Percentiles rank a stretch among this genome's conserved stretches.
phyloP scores from a whole-genome alignment of 2,888 invertebrate genomes.

The Machimus atricapillus region DNA sequence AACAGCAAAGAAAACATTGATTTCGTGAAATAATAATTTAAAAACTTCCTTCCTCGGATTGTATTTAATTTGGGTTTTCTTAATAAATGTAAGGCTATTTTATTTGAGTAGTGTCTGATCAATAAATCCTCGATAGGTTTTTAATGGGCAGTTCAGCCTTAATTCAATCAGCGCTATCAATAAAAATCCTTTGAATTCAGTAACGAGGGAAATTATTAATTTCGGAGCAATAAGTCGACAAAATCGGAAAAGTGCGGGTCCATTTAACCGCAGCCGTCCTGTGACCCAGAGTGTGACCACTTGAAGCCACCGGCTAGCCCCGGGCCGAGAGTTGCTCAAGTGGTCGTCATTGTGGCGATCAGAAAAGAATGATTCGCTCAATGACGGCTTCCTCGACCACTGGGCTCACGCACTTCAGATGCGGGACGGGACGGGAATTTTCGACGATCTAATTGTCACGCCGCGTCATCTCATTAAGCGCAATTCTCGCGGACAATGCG shows the following conservation, averaged over 20 bases:
- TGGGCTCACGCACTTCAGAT: not conserved
- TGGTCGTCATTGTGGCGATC: not conserved
- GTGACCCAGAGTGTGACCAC: conserved; percentile 28
- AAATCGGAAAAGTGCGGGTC: conserved; percentile 26
- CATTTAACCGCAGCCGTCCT: not conserved
- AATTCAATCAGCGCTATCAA: not conserved
- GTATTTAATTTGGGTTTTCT: too few species aligned
- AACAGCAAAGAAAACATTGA: too few species aligned
- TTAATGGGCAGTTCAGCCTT: not conserved
- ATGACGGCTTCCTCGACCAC: not conserved
- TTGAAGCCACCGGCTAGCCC: not conserved
- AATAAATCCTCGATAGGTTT: not conserved
- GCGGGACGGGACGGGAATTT: not conserved
- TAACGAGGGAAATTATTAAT: conserved; percentile 6
- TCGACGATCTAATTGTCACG: conserved; percentile 15
- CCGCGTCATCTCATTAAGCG: conserved; percentile 34
- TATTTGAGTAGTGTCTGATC: not conserved
- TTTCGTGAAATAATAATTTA: too few species aligned
- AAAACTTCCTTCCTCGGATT: too few species aligned
- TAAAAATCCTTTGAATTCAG: not conserved
- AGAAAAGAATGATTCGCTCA: conserved; percentile 6
- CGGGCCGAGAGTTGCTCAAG: not conserved
- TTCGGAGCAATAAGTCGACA: not conserved
- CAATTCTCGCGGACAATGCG: conserved; percentile 27
- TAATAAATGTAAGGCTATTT: not conserved